Base-by-base conservation (phyloP, 23 tunicate species). In the Corella eumyota region DNA sequence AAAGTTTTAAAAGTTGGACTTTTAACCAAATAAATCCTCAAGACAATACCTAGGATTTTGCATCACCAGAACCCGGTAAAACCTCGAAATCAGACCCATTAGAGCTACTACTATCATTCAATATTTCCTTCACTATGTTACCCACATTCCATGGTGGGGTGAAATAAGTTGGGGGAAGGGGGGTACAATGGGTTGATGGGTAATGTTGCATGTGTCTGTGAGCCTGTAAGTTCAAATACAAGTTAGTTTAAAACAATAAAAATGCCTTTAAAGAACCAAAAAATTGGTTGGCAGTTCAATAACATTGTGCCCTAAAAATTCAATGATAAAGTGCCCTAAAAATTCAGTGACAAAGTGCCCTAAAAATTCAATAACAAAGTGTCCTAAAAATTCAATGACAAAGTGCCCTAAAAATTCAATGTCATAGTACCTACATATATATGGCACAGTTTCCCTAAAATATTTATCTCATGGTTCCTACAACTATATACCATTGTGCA, bases 111-210 rank as follows among this genome's bases (percentile, higher is more conserved):
- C 48, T 40, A 40, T 40, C 48, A 40, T 15, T 40, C 48, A 9
- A 11, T 9, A 15, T 9, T 40, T 40, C 13, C 13, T 40, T 40
- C 60, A 30, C 24, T 2, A 61, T 19, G 27, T 48, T 33, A 2
- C 24, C 54, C 0, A 56, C 32, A 31, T 70, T 58, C 88, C 88
- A 79, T 1, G 88, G 88, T 13, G 1, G 37, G 6, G 24, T 31
- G 45, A 79, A 79, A 22, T 59, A 32, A 23, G 36, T 20, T 6
- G 58, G 23, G 1, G 88, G 88, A 19, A 79, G 58, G 20, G 88
- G 88, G 15, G 88, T 45, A 60, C 88, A 79, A 40, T 79, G 88
- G 3, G 60, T 62, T 56, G 78, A 70, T 3, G 57, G 51, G 49
- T 56, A 79, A 51, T 70, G 67, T 20, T 40, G 68, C 72, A 70